These are phyloP conservation scores for Crotophaga sulcirostris DNA, from an alignment of 2,113 vertebrate species.

Conservation along the genomic window DNA sequence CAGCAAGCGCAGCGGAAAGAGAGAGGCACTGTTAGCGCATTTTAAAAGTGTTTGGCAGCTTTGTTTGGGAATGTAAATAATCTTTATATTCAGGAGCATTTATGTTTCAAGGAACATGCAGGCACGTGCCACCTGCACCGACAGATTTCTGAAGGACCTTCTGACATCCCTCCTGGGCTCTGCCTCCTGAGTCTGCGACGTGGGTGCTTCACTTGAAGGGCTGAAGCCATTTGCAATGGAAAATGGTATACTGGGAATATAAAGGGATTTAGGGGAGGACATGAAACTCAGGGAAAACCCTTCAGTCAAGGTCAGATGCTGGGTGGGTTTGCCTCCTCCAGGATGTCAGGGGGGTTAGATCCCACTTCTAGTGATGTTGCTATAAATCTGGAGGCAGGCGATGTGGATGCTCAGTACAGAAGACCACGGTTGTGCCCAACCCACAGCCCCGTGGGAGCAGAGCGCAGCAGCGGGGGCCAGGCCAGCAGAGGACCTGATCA, in stretches of 20 bases:
- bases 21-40: slow-evolving; percentile 27
- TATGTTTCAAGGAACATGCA: slow-evolving; percentile 52
- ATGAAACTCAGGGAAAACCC: not conserved
- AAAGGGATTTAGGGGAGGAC: not conserved
- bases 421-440: not conserved
- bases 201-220: not conserved
- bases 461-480: not conserved
- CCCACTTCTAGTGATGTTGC: not conserved
- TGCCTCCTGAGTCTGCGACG: not conserved
- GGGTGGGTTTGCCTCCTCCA: not conserved
- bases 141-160: slow-evolving; percentile 36
- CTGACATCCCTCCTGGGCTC: slow-evolving; percentile 10
- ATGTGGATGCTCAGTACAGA: not conserved
- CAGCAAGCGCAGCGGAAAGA: slow-evolving; percentile 34
- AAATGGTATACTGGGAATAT: not conserved
- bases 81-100: slow-evolving; percentile 73
- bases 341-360: not conserved
- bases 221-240: not conserved
- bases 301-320: not conserved
- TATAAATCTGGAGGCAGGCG: not conserved
- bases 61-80: slow-evolving; percentile 75
- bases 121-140: not conserved
- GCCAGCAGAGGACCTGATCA: not conserved
- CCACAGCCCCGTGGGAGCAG: not conserved
- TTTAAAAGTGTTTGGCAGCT: slow-evolving; percentile 65